Conservation (phyloP, 2,797 vertebrate genomes). For the Champsocephalus esox region DNA sequence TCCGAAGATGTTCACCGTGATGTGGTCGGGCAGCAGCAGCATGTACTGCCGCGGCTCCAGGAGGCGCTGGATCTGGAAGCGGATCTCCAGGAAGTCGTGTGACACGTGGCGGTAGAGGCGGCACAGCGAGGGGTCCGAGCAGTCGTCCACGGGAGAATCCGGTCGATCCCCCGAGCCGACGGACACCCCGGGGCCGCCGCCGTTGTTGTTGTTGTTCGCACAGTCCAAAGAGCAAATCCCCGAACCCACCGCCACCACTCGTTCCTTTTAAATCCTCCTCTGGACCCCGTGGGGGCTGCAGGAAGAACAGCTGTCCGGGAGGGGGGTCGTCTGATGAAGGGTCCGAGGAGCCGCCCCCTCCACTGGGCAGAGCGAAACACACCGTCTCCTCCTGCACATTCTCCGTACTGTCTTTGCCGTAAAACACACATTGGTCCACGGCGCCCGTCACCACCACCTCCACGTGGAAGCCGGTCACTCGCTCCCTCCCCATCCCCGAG, state of each 20-base stretch:
- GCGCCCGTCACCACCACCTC: constrained; percentile 96
- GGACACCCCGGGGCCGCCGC: constrained; percentile 25
- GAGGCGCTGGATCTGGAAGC: constrained; percentile 96
- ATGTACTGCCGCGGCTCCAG: constrained; percentile 96
- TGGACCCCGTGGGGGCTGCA: constrained; percentile 78
- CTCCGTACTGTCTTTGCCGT: constrained; percentile 93
- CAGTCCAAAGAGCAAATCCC: constrained; percentile 83
- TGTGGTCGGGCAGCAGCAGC: constrained; percentile 93
- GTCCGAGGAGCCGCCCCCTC: constrained; percentile 69
- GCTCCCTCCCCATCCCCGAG: constrained; percentile 76
- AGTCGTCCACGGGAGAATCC: constrained; percentile 77
- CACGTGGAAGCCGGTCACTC: constrained; percentile 92
- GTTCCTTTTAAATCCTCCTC: constrained; percentile 75
- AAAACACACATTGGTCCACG: constrained; percentile 96
- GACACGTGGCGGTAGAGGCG: constrained; percentile 96
- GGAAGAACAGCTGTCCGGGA: constrained; percentile 93
- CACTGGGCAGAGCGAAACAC: constrained; percentile 83
- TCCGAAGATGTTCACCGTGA: constrained; percentile 95
- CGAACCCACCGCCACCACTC: constrained; percentile 58
- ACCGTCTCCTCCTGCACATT: constrained; percentile 94
- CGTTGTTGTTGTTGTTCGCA: constrained; percentile 68
- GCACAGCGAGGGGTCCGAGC: constrained; percentile 89
- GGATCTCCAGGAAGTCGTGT: constrained; percentile 96
- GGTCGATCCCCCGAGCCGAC: constrained; percentile 65
- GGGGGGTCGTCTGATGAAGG: constrained; percentile 89